Evolutionary conservation across 2,888 invertebrate species (phyloP), one percentile per base, ranked within the genome.

Genomic region (Mythimna ferrago): DNA sequence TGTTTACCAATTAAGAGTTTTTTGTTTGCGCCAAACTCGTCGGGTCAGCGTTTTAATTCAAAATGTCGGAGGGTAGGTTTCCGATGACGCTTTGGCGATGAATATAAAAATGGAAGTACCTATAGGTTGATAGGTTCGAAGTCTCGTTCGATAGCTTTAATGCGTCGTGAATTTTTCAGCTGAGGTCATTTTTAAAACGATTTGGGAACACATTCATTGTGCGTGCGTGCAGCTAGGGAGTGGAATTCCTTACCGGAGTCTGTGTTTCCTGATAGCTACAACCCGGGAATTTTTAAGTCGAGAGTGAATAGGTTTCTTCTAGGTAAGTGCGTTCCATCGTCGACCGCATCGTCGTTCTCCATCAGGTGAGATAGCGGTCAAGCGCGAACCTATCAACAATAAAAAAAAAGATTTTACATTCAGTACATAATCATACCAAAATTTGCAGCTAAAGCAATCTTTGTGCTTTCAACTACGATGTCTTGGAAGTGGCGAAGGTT

Each of bases 1-100:
- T 93, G 89, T 92, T 93, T 93, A 91, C 92, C 93, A 93, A 93
- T 93, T 93, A 93, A 73, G 88, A 81, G 76, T 87, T 87, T 87
- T 87, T 92, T 90, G 89, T 90, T 91, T 92, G 87, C 84, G 73
- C 82, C 87, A 76, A 78, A 76, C 76, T 84, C 84, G 78, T 82
- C 72, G 78, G 86, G 86, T 85, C 80, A 86, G 87, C 89, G 75
- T 82, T 89, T 88, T 86, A 87, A 87, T 90, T 88, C 87, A 76
- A 80, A 86, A 86, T 79, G 82, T 87, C 81, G 76, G 83, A 26
- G 81, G 87, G 88, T 83, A 73, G 76, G 62, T 72, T 86, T 78
- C 66, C 74, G 81, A 88, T 87, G 83, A 87, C 82, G 86, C 48
- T 71, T 74, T 78, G 70, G 62, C 66, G 62, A 72, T 69, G 21